Evolutionary conservation across 2,888 invertebrate species (phyloP).

Genomic region (Cataglyphis livida): DNA sequence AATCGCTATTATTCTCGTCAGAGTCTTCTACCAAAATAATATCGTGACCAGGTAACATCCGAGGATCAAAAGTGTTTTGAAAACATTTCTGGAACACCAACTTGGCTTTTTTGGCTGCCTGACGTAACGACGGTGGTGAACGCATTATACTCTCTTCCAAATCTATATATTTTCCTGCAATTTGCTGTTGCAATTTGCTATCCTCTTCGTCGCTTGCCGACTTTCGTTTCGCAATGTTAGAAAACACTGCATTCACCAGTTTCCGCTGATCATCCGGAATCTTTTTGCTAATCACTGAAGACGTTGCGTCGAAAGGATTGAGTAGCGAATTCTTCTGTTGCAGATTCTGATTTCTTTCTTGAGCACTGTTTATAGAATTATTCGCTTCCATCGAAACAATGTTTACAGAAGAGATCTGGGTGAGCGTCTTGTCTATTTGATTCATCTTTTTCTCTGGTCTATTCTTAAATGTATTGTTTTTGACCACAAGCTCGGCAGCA

Average conservation of each 20-base stretch:
- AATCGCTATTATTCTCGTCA: constrained; percentile 86
- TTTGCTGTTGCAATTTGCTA: constrained; percentile 53
- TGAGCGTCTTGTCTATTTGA: background rate
- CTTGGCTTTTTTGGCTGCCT: constrained; percentile 87
- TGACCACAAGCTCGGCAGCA: background rate
- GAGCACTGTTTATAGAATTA: background rate
- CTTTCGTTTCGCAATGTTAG: constrained; percentile 59
- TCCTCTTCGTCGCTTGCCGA: constrained; percentile 62
- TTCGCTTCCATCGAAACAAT: background rate
- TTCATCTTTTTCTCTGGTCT: background rate
- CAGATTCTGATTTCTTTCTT: background rate
- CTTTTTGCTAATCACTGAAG: background rate
- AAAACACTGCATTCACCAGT: constrained; percentile 56
- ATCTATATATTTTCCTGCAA: constrained; percentile 85
- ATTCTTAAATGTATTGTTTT: constrained; percentile 6
- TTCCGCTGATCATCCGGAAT: background rate
- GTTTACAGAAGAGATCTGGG: background rate
- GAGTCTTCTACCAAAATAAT: constrained; percentile 90
- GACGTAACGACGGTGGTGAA: constrained; percentile 87
- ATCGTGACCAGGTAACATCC: constrained; percentile 87
- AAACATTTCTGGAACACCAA: constrained; percentile 91
- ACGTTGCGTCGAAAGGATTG: background rate
- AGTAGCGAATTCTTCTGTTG: background rate
- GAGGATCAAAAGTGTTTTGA: constrained; percentile 90
- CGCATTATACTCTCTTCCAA: constrained; percentile 87